Base-by-base conservation (phyloP, 2,113 vertebrate genomes). In the Cryptotis parvus region DNA sequence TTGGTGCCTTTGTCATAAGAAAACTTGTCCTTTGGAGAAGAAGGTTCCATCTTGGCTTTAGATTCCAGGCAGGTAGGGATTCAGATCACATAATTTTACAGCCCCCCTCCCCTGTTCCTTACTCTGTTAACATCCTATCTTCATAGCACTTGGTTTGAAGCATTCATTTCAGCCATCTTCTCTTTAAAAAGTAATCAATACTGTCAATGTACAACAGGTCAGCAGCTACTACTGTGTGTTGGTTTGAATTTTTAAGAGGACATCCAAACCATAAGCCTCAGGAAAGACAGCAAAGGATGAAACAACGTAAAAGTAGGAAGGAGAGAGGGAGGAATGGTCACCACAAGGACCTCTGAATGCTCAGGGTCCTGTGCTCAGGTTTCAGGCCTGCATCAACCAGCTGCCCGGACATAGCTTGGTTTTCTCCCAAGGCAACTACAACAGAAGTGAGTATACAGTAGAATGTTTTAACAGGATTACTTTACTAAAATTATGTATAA, bases 401-500 rank as follows among this genome's bases (percentile, higher is more conserved):
- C 31, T 1, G 15, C 84, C 69, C 29, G 29, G 45, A 66, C 12
- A 0, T 20, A 15, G 37, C 39, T 68, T 24, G 2, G 10, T 66
- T 31, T n/a, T 69, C 26, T 15, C 49, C 0, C 5, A 37, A 29
- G 55, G 79, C 74, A 84, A 52, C 74, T 82, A 31, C n/a, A 79
- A 87, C 55, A 80, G 78, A 86, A 88, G 55, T 52, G n/a, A 68
- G 63, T 80, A 91, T 77, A 45, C 68, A 31, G 1, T 33, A 93
- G 66, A 83, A 43, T 27, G 69, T 75, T 84, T 91, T 66, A 88
- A 89, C 9, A 74, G 69, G 45, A 72, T 78, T 35, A 22, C 69
- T 72, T 80, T 73, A 75, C 39, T 80, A 41, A 93, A 86, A 96
- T 74, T 58, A 69, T 45, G 68, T 69, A 68, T 83, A 69, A 73